phyloP scores from a whole-genome alignment of 2,888 invertebrate species.

The Pomacea canaliculata region DNA sequence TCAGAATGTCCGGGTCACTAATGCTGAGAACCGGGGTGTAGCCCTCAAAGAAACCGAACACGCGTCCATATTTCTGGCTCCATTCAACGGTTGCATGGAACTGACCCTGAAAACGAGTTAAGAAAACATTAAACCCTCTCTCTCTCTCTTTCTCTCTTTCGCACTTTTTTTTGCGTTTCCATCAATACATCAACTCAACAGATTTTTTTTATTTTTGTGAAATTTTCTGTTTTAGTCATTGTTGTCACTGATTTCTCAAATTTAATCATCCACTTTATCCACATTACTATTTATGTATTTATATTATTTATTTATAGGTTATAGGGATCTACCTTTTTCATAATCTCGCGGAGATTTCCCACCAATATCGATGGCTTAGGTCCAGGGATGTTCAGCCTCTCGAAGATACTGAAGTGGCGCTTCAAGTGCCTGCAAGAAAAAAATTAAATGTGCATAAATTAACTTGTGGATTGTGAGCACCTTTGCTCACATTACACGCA shows the following conservation, averaged over 20 bases:
- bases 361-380: conserved; percentile 48
- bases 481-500: too few relatives aligned
- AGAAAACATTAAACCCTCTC: not conserved
- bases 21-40: conserved; percentile 65
- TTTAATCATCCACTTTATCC: not conserved
- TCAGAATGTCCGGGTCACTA: conserved; percentile 67
- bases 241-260: not conserved
- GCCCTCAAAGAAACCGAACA: conserved; percentile 66
- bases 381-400: conserved; percentile 51
- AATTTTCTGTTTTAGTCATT: not conserved
- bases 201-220: not conserved
- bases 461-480: too few relatives aligned
- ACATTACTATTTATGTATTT: not conserved
- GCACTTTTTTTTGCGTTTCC: not conserved
- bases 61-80: conserved; percentile 49
- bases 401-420: conserved; percentile 52
- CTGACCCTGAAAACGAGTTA: conserved; percentile 41
- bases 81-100: conserved; percentile 52
- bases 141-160: not conserved
- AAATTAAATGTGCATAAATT: not conserved
- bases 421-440: conserved; percentile 43
- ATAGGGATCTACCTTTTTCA: conserved; percentile 34
- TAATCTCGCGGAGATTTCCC: conserved; percentile 53
- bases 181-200: not conserved
- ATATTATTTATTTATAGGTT: not conserved